Evolutionary conservation across 2,797 vertebrate species (phyloP).

Genomic region (Sebastiscus albofasciatus): DNA sequence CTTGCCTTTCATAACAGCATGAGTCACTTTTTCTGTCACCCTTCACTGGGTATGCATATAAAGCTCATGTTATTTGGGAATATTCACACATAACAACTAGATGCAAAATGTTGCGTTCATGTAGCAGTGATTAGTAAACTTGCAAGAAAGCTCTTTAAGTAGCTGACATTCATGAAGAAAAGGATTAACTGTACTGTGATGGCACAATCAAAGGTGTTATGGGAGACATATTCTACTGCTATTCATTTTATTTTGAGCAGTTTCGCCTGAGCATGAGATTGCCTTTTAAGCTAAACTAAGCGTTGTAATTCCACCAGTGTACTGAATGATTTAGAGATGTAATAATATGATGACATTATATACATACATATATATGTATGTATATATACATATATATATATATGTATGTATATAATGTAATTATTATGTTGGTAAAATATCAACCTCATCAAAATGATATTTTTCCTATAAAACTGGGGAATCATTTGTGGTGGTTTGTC

Average conservation of each 20-base stretch:
- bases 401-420: background rate
- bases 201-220: conserved; percentile 15
- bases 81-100: background rate
- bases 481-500: conserved; percentile 31
- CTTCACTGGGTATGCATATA: background rate
- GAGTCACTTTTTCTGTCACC: background rate
- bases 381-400: background rate
- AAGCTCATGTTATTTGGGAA: background rate
- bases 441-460: conserved; percentile 32
- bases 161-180: conserved; percentile 21
- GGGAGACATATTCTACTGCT: background rate
- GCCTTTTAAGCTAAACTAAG: conserved; percentile 22
- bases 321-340: conserved; percentile 22
- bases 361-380: background rate
- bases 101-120: conserved; percentile 17
- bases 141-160: background rate
- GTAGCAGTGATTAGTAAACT: conserved; percentile 16
- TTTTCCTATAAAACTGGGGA: conserved; percentile 10
- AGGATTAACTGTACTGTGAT: conserved; percentile 4
- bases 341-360: background rate
- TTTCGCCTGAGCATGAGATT: conserved; percentile 7
- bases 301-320: background rate
- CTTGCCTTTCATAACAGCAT: background rate
- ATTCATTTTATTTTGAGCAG: conserved; percentile 13
- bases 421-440: conserved; percentile 45